phyloP scores from a whole-genome alignment of 2,797 vertebrate species.

The Lophura swinhoii region DNA sequence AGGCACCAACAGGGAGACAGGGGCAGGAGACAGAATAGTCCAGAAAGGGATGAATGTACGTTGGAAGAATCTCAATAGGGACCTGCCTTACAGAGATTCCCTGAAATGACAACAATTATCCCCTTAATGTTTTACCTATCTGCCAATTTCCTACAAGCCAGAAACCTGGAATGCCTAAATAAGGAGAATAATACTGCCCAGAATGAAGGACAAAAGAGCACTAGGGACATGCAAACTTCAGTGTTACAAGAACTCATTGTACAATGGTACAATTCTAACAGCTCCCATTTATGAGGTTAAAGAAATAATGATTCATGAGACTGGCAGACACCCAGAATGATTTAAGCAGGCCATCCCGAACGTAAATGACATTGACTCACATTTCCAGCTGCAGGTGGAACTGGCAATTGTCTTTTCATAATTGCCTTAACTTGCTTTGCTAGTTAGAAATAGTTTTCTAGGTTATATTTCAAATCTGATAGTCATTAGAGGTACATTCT shows the following conservation, averaged over 20 bases:
- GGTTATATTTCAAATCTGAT: conserved; percentile 47
- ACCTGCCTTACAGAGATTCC: neutral
- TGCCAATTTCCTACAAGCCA: neutral
- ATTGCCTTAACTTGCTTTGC: conserved; percentile 57
- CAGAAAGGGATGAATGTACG: neutral
- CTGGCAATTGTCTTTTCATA: conserved; percentile 40
- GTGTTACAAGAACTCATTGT: neutral
- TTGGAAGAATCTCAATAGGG: neutral
- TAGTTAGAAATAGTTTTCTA: conserved; percentile 60
- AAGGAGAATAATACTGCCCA: neutral
- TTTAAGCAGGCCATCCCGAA: conserved; percentile 41
- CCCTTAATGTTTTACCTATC: neutral
- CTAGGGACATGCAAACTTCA: neutral
- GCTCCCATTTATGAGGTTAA: neutral
- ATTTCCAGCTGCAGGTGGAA: conserved; percentile 51
- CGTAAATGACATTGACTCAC: conserved; percentile 43
- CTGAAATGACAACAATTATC: neutral
- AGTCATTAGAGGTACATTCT: conserved; percentile 47
- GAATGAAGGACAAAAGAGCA: neutral
- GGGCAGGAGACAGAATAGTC: neutral
- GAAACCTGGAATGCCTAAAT: neutral
- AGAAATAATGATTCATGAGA: conserved; percentile 53
- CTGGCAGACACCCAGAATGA: conserved; percentile 31
- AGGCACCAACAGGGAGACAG: neutral
- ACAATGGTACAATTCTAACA: neutral